These are phyloP conservation scores for Pholis gunnellus DNA, from an alignment of 2,113 vertebrate genomes.

Conservation along the genomic window DNA sequence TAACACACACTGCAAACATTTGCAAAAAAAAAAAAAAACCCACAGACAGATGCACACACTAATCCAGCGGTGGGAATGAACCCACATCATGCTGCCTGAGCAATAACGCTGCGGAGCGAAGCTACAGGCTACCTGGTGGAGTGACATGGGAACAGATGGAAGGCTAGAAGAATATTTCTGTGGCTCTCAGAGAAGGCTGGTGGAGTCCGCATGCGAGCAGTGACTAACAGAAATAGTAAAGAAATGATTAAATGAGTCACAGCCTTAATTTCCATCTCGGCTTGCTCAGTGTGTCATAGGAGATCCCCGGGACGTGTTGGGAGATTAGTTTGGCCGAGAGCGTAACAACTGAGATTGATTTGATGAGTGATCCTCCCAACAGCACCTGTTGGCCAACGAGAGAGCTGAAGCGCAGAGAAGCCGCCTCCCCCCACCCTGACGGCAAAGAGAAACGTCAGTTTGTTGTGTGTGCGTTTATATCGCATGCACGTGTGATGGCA, in stretches of 20 bases:
- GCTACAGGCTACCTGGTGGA: conserved; percentile 22
- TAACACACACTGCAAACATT: conserved; percentile 25
- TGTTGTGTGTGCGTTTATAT: not conserved
- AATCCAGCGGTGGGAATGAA: conserved; percentile 35
- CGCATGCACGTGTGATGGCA: conserved; percentile 2
- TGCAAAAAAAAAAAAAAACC: conserved; percentile 21
- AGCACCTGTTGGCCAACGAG: conserved; percentile 23
- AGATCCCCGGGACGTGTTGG: conserved; percentile 54
- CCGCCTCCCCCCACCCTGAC: not conserved
- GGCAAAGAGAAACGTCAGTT: conserved; percentile 6
- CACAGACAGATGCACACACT: conserved; percentile 20
- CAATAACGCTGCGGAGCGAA: not conserved
- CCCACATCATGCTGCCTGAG: conserved; percentile 23
- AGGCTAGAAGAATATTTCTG: no score
- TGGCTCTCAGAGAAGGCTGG: not conserved
- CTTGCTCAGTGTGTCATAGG: conserved; percentile 60
- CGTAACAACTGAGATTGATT: conserved; percentile 34
- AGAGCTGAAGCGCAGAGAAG: not conserved
- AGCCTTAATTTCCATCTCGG: conserved; percentile 54
- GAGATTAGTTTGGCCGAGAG: conserved; percentile 40
- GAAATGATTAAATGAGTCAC: conserved; percentile 51
- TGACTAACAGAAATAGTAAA: conserved; percentile 61
- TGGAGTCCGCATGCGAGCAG: conserved; percentile 18
- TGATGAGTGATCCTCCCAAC: conserved; percentile 25
- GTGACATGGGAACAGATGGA: not conserved